Conservation (phyloP, 2,113 vertebrate species). For the Pteruthius melanotis region DNA sequence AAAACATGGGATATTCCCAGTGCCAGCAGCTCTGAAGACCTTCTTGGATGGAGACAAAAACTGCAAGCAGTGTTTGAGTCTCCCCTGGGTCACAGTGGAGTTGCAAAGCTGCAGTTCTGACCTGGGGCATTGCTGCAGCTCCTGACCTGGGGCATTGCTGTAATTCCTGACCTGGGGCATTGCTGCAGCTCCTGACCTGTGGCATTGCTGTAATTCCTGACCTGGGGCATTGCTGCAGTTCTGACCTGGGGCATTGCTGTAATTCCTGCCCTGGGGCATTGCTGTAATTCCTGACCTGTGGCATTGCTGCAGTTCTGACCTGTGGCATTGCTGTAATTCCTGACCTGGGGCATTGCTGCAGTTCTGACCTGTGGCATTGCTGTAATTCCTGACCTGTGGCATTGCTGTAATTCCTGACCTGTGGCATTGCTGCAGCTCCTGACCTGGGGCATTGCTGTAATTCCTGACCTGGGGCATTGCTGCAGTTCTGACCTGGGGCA, state of each 20-base stretch:
- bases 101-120: neutral
- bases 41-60: neutral
- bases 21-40: neutral
- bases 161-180: neutral
- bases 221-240: neutral
- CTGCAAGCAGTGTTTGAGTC: rapidly evolving
- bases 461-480: neutral
- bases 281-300: too few relatives aligned
- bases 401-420: constrained; percentile 64
- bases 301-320: too few relatives aligned
- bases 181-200: rapidly evolving
- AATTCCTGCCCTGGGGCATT: too few relatives aligned
- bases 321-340: neutral
- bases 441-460: constrained; percentile 74
- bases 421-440: constrained; percentile 55
- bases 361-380: too few relatives aligned
- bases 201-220: neutral
- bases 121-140: constrained; percentile 68
- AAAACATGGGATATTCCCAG: neutral
- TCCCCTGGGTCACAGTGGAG: neutral
- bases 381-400: too few relatives aligned
- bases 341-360: constrained; percentile 75
- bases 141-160: constrained; percentile 70
- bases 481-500: constrained; percentile 70
- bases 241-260: neutral